These are phyloP conservation scores for Drosophila demipolita DNA, from an alignment of 2,888 invertebrate species.

Conservation along the genomic window DNA sequence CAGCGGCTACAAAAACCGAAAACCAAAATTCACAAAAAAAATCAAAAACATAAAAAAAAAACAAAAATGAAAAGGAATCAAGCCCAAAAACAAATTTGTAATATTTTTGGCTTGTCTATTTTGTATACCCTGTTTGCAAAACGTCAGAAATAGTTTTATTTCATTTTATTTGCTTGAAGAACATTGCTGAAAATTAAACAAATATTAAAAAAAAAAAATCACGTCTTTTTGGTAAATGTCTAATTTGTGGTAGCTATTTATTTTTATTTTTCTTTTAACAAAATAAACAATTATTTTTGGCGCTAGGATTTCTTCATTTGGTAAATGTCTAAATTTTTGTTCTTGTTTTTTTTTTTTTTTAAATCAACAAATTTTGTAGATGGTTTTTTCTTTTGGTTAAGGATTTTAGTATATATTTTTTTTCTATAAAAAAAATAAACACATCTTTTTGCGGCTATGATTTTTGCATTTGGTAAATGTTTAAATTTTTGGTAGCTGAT, in stretches of 20 bases:
- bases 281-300: too few species aligned
- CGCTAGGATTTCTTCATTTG: too few species aligned
- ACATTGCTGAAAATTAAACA: background rate
- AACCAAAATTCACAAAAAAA: constrained; percentile 9
- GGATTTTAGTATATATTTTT: too few species aligned
- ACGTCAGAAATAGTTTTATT: too few species aligned
- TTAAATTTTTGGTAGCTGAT: too few species aligned
- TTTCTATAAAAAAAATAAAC: background rate
- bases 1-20: constrained; percentile 12
- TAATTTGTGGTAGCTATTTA: too few species aligned
- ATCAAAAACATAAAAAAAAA: background rate
- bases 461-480: background rate
- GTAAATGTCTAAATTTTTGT: too few species aligned
- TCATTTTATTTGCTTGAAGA: background rate
- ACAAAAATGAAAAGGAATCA: constrained; percentile 7
- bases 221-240: background rate
- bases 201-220: background rate
- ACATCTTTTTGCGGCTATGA: background rate
- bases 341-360: too few species aligned
- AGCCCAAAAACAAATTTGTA: constrained; percentile 15
- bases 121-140: background rate
- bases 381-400: too few species aligned
- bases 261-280: too few species aligned
- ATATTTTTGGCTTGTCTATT: background rate
- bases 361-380: background rate